These are phyloP conservation scores for Apotomis capreana DNA, from an alignment of 2,888 invertebrate genomes.

Conservation along the genomic window DNA sequence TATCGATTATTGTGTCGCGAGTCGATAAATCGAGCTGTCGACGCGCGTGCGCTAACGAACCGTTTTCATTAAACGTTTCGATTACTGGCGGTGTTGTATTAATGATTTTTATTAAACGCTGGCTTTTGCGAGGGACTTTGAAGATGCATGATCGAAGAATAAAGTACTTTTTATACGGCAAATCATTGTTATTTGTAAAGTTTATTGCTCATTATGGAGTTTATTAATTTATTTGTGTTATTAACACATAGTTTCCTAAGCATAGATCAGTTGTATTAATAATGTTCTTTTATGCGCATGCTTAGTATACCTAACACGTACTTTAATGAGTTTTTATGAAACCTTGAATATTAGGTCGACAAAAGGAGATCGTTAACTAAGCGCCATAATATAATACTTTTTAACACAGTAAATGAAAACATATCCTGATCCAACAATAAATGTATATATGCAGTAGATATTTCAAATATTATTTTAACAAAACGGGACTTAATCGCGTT, in stretches of 20 bases:
- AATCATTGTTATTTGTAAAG: neutral
- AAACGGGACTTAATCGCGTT: too few species aligned
- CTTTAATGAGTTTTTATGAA: too few species aligned
- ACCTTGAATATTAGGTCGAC: too few species aligned
- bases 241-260: neutral
- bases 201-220: neutral
- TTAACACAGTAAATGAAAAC: too few species aligned
- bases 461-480: too few species aligned
- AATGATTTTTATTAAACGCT: slow-evolving; percentile 67
- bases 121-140: slow-evolving; percentile 51
- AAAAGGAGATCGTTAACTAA: too few species aligned
- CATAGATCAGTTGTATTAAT: too few species aligned
- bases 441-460: too few species aligned
- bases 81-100: slow-evolving; percentile 67
- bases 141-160: slow-evolving; percentile 21
- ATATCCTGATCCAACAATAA: too few species aligned
- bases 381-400: too few species aligned
- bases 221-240: neutral
- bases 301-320: too few species aligned
- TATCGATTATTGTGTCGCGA: slow-evolving; percentile 69
- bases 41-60: slow-evolving; percentile 67
- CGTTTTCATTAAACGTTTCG: slow-evolving; percentile 68
- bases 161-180: slow-evolving; percentile 1
- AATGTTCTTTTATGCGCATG: too few species aligned
- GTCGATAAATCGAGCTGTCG: slow-evolving; percentile 69